Base-by-base conservation (phyloP, 2,113 vertebrate species). In the Myocastor coypus region DNA sequence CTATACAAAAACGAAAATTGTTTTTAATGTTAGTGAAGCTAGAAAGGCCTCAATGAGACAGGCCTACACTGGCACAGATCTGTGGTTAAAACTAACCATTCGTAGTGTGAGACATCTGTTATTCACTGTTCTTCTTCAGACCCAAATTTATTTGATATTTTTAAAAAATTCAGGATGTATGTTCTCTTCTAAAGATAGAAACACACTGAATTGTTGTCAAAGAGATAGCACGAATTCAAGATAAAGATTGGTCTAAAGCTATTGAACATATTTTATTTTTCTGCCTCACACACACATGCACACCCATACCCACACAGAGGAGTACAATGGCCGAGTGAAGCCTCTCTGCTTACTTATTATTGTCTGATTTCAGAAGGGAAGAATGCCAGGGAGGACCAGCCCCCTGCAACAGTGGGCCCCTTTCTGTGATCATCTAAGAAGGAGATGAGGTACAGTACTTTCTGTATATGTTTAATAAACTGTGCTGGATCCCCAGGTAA, bases 141-240 rank as follows among this genome's bases (percentile, higher is more conserved):
- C 30, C 66, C 26, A 83, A 83, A 11, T 78, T 42, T 78, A 63
- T 17, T 63, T 87, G 82, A 83, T 46, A 75, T 78, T 64, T 46
- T 89, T 66, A 37, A 32, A 12, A 73, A 59, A 77, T 75, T 69
- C 52, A 87, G 83, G 37, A 59, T 68, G 68, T 0, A 6, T 68
- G 55, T 37, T 64, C 28, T 80, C 64, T 92, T 68, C 69, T 81
- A 77, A 87, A 82, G 83, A 89, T 84, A 19, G 80, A 95, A 92
- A 34, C 3, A 16, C 59, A 64, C n/a, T 69, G 34, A 77, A 82
- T 32, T 91, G 59, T 80, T 87, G 46, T 40, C 63, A 81, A 90
- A 64, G 26, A 37, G 11, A 52, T 2, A 78, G 7, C n/a, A 66
- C 46, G 83, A 68, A 87, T 83, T 40, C 68, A 95, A 80, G 52